phyloP scores from a whole-genome alignment of 2,797 vertebrate species.

The Notolepis coatsorum region DNA sequence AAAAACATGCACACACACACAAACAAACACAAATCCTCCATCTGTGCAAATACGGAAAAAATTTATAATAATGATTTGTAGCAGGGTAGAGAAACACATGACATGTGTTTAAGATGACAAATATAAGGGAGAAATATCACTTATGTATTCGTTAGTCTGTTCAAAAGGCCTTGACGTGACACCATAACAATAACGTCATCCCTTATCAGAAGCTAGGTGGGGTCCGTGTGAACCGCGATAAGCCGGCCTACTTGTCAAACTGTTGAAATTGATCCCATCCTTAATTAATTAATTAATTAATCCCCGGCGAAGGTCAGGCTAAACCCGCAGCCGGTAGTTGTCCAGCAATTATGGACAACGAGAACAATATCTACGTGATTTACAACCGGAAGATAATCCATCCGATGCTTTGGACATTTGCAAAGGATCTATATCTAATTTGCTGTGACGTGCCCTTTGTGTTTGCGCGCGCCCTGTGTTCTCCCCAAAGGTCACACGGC shows the following conservation, averaged over 20 bases:
- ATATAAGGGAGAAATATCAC: conserved; percentile 7
- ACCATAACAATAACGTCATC: conserved; percentile 42
- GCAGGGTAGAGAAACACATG: too few species aligned
- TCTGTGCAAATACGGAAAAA: too few species aligned
- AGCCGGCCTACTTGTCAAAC: conserved; percentile 49
- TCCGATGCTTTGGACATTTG: conserved; percentile 50
- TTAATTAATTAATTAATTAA: too few species aligned
- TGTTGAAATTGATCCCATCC: conserved; percentile 47
- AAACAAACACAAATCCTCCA: too few species aligned
- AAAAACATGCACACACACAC: too few species aligned
- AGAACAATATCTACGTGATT: conserved; percentile 28
- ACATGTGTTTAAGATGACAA: conserved; percentile 41
- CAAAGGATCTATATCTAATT: conserved; percentile 76
- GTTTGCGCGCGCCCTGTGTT: conserved; percentile 34
- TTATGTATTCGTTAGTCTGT: conserved; percentile 36
- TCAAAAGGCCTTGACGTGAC: conserved; percentile 43
- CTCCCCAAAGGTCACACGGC: conserved; percentile 68
- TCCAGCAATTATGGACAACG: conserved; percentile 32
- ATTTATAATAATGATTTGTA: too few species aligned
- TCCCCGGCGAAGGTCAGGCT: conserved; percentile 57
- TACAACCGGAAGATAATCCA: conserved; percentile 43
- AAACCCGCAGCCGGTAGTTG: conserved; percentile 43
- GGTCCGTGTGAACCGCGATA: conserved; percentile 51
- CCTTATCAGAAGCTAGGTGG: too few species aligned
- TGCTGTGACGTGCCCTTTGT: conserved; percentile 71